Conservation (phyloP, 1,140 invertebrate species). For the Leguminivora glycinivorella region DNA sequence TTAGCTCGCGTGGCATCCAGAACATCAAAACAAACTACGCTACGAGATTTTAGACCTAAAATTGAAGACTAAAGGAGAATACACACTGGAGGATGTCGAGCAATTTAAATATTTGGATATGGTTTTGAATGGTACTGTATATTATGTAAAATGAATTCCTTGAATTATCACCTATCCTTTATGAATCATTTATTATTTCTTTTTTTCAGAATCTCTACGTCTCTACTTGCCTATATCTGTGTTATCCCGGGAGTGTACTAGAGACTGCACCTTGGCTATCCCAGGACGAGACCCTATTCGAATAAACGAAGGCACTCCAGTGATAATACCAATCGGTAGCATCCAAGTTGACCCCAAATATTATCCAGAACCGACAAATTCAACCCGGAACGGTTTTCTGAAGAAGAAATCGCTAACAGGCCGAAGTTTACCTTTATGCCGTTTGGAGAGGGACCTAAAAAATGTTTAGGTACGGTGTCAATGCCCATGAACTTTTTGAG, state of each 20-base stretch:
- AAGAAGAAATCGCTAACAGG: slow-evolving; percentile 57
- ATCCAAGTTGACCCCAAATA: slow-evolving; percentile 74
- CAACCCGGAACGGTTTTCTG: slow-evolving; percentile 76
- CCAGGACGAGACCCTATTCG: neutral
- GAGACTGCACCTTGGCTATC: neutral
- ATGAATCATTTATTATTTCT: neutral
- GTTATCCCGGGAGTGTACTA: slow-evolving; percentile 3
- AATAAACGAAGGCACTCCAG: slow-evolving; percentile 44
- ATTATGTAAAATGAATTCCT: neutral
- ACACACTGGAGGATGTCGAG: slow-evolving; percentile 7
- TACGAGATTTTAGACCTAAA: neutral
- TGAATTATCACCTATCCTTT: too few species aligned
- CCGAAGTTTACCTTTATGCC: slow-evolving; percentile 78
- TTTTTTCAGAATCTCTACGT: slow-evolving; percentile 8
- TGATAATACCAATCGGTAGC: slow-evolving; percentile 56
- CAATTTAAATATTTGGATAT: slow-evolving; percentile 21
- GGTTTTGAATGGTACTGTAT: neutral
- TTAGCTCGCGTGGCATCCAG: slow-evolving; percentile 10
- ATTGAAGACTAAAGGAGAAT: slow-evolving; percentile 6
- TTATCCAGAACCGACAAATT: slow-evolving; percentile 80
- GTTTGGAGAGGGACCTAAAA: slow-evolving; percentile 81
- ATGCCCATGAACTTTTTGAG: too few species aligned
- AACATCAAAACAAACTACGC: slow-evolving; percentile 11
- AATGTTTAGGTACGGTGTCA: slow-evolving; percentile 78
- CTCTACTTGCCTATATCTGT: neutral